These are phyloP conservation scores for Ctenopoma multispine DNA, from an alignment of 2,797 vertebrate species.

Conservation along the genomic window DNA sequence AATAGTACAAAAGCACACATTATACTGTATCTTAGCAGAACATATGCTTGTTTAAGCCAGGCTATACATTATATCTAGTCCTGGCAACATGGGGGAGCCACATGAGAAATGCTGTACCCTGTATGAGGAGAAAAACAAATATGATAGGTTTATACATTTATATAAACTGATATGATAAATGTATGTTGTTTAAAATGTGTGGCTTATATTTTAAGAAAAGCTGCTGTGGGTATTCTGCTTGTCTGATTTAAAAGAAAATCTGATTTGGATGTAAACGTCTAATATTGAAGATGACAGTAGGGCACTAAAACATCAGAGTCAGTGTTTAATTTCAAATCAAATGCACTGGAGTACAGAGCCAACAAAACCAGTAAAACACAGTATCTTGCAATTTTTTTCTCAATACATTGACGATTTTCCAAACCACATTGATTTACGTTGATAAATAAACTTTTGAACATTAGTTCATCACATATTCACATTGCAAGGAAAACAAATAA, in stretches of 20 bases:
- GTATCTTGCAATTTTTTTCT: background rate
- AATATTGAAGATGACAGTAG: background rate
- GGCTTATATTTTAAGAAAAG: background rate
- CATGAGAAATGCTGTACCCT: background rate
- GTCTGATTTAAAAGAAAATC: too few species aligned
- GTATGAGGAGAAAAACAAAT: background rate
- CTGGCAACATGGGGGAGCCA: too few species aligned
- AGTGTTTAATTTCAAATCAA: slow-evolving; percentile 15
- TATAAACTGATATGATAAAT: background rate
- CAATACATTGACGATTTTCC: slow-evolving; percentile 20
- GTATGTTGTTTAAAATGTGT: background rate
- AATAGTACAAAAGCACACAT: background rate
- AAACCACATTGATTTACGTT: too few species aligned
- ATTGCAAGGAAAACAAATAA: too few species aligned
- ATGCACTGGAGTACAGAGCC: background rate
- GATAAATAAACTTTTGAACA: too few species aligned
- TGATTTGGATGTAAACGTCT: slow-evolving; percentile 3
- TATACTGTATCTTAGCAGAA: background rate
- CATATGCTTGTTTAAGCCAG: background rate
- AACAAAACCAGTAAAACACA: slow-evolving; percentile 1
- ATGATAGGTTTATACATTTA: background rate
- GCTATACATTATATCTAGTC: background rate
- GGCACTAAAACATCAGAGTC: background rate
- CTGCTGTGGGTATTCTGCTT: too few species aligned
- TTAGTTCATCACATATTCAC: too few species aligned